These are phyloP conservation scores for Anabas testudineus DNA, from an alignment of 2,797 vertebrate genomes.

Conservation along the genomic window DNA sequence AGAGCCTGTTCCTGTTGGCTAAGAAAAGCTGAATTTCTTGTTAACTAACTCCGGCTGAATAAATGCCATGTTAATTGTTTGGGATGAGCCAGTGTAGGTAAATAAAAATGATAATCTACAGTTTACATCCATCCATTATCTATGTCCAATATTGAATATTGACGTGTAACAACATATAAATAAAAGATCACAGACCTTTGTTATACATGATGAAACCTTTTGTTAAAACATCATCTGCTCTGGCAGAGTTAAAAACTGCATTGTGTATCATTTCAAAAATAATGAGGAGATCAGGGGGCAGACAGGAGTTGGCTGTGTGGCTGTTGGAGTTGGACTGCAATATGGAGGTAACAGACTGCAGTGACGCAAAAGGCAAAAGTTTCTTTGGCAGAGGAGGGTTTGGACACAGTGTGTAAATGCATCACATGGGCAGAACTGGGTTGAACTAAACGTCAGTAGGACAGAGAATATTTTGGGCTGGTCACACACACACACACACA, in stretches of 20 bases:
- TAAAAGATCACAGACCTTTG: conserved; percentile 11
- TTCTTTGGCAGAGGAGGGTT: conserved; percentile 58
- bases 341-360: conserved; percentile 63
- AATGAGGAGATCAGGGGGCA: conserved; percentile 52
- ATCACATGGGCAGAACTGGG: conserved; percentile 31
- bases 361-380: conserved; percentile 61
- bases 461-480: conserved; percentile 58
- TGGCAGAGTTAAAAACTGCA: neutral
- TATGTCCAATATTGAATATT: too few species aligned
- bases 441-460: conserved; percentile 58
- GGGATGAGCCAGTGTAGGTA: neutral
- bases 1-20: conserved; percentile 4
- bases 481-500: conserved; percentile 27
- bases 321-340: conserved; percentile 49
- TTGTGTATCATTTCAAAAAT: conserved; percentile 11
- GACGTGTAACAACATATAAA: neutral
- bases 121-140: neutral
- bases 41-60: neutral
- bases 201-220: neutral
- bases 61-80: neutral
- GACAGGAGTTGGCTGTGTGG: conserved; percentile 37
- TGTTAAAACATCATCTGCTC: neutral
- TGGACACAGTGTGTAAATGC: conserved; percentile 49
- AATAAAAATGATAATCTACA: neutral
- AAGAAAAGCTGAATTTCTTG: neutral